A percentile compares a stretch with the other conserved stretches of the same genome.
Conservation (phyloP, 2,888 invertebrate genomes). For the Aplocera efformata region DNA sequence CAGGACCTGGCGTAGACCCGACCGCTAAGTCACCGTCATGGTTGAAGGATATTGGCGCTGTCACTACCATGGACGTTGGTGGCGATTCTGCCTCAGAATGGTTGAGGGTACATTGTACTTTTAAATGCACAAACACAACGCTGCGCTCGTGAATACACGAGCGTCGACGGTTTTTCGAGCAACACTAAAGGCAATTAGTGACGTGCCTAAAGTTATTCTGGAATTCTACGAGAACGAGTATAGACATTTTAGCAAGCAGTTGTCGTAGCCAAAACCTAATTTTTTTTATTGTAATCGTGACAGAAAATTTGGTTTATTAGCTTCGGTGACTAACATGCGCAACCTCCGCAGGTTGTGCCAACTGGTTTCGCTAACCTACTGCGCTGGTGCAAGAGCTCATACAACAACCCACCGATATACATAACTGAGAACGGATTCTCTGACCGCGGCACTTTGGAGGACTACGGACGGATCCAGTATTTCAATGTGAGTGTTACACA, state of each 20-base stretch:
- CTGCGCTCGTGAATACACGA: no score
- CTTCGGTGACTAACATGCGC: no score
- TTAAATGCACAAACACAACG: background rate
- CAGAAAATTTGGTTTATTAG: no score
- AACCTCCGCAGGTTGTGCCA: conserved; percentile 68
- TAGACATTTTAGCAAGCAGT: no score
- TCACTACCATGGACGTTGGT: conserved; percentile 68
- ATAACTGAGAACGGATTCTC: conserved; percentile 82
- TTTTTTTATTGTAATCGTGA: no score
- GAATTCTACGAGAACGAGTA: no score
- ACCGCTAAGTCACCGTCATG: conserved; percentile 69
- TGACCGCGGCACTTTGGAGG: conserved; percentile 67
- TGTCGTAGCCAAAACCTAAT: no score
- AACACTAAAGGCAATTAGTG: no score
- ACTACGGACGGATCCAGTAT: conserved; percentile 75
- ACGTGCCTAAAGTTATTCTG: no score
- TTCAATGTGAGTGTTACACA: conserved; percentile 58
- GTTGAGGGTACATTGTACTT: conserved; percentile 55
- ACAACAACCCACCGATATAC: conserved; percentile 78
- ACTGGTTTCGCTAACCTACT: conserved; percentile 81
- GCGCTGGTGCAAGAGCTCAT: conserved; percentile 80
- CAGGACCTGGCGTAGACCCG: conserved; percentile 64
- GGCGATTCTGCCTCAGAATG: conserved; percentile 72
- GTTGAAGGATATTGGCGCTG: conserved; percentile 72
- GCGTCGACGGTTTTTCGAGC: no score